Percentiles rank a stretch among this genome's conserved stretches.
These are phyloP conservation scores for Cyprinella venusta DNA, from an alignment of 2,797 vertebrate genomes.

Conservation along the genomic window DNA sequence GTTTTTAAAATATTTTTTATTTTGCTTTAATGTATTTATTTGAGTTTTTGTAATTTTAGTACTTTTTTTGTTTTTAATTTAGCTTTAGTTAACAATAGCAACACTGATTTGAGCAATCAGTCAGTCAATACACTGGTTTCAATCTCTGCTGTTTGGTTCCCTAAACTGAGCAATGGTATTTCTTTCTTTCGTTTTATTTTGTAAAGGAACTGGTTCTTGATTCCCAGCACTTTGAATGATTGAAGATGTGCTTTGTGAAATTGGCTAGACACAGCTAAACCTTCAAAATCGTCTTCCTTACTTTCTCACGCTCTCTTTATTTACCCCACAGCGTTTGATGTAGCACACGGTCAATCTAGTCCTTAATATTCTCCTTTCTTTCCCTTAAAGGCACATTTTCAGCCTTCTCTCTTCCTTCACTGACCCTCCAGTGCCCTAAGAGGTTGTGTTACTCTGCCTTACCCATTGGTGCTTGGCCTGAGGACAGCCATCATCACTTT, in stretches of 20 bases:
- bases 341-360: conserved; percentile 22
- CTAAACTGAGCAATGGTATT: not conserved
- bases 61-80: not conserved
- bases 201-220: not conserved
- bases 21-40: not conserved
- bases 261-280: conserved; percentile 6
- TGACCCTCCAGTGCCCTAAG: conserved; percentile 24
- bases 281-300: not conserved
- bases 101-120: not conserved
- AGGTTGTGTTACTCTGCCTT: conserved; percentile 29
- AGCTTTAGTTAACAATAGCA: not conserved
- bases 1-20: not conserved
- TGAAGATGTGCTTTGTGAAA: conserved; percentile 5
- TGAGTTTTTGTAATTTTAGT: not conserved
- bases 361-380: conserved; percentile 40
- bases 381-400: conserved; percentile 37
- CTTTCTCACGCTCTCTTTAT: conserved; percentile 24
- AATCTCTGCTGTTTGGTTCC: not conserved
- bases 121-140: not conserved
- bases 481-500: conserved; percentile 36
- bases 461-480: conserved; percentile 30
- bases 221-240: not conserved
- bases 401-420: conserved; percentile 36
- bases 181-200: not conserved
- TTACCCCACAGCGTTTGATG: conserved; percentile 9